Evolutionary conservation across 1,140 invertebrate species (phyloP).

Genomic region (Tribolium castaneum): DNA sequence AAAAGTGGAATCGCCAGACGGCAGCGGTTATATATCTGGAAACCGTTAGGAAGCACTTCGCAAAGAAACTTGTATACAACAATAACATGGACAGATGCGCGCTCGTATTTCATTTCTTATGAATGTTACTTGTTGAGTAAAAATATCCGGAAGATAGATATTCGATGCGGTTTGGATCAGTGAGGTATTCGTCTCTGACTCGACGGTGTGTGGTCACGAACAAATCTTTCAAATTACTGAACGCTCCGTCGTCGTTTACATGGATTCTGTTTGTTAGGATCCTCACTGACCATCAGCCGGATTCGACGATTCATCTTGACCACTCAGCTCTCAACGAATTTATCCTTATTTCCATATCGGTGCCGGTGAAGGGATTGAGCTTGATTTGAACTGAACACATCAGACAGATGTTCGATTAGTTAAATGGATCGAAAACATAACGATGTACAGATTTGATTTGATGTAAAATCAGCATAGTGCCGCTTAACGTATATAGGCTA

Average conservation of each 20-base stretch:
- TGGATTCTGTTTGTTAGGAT: slow-evolving; percentile 58
- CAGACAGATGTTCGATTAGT: slow-evolving; percentile 52
- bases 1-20: slow-evolving; percentile 54
- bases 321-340: slow-evolving; percentile 29
- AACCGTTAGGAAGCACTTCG: slow-evolving; percentile 54
- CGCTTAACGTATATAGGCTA: slow-evolving; percentile 39
- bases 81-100: slow-evolving; percentile 55
- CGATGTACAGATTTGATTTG: slow-evolving; percentile 46
- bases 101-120: slow-evolving; percentile 54
- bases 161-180: slow-evolving; percentile 2
- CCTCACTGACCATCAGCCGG: slow-evolving; percentile 8
- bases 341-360: slow-evolving; percentile 32
- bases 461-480: slow-evolving; percentile 46
- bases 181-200: not conserved
- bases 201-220: slow-evolving; percentile 30
- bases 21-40: slow-evolving; percentile 54
- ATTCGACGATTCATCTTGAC: slow-evolving; percentile 18
- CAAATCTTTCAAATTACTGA: slow-evolving; percentile 59
- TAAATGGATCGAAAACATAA: slow-evolving; percentile 53
- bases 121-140: slow-evolving; percentile 42
- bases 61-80: slow-evolving; percentile 56
- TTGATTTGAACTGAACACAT: slow-evolving; percentile 37
- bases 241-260: slow-evolving; percentile 54
- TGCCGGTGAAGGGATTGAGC: slow-evolving; percentile 16
- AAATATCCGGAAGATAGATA: slow-evolving; percentile 10